Base-by-base conservation (phyloP, 2,888 invertebrate genomes). In the Folsomia candida region DNA sequence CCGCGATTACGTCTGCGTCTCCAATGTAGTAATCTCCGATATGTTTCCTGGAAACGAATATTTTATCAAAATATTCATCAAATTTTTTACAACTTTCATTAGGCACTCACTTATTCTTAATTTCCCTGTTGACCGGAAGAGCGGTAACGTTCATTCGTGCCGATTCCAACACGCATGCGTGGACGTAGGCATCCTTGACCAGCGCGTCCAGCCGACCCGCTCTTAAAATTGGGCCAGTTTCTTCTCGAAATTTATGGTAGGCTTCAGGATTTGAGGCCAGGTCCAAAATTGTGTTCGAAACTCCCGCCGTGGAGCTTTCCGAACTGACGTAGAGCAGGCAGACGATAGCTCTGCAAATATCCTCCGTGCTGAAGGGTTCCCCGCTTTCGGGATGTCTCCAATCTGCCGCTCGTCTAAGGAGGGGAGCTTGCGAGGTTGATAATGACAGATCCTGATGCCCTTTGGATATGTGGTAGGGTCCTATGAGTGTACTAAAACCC, bases 351-450 rank as follows among this genome's bases (percentile, higher is more conserved):
- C 18, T 18, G 9, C 47, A 9, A 47, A 47, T 47, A 11, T 47
- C 47, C 18, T 47, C 9, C 9, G 9, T 47, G 47, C 47, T 47
- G 18, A 47, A 18, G 9, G 18, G 18, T 9, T 47, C 66, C 11
- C 66, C 66, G 3, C 26, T 66, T 3, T 26, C 54, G 51, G 51
- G 51, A 51, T 27, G 22, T 18, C 27, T 24, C 11, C 20, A 24
- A 59, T 67, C 59, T 2, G 57, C 67, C 2, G 67, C 57, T 11
- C 37, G 18, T 29, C 67, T n/a, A n/a, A n/a, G n/a, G n/a, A n/a
- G n/a, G n/a, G n/a, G n/a, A n/a, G n/a, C n/a, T n/a, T n/a, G n/a
- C n/a, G n/a, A n/a, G n/a, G n/a, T n/a, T n/a, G n/a, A n/a, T n/a
- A n/a, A n/a, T n/a, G n/a, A n/a, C n/a, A n/a, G n/a, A n/a, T n/a